Percentiles rank a stretch among this genome's conserved stretches.
phyloP scores from a whole-genome alignment of 2,888 invertebrate species.

The Stomorhina lunata region DNA sequence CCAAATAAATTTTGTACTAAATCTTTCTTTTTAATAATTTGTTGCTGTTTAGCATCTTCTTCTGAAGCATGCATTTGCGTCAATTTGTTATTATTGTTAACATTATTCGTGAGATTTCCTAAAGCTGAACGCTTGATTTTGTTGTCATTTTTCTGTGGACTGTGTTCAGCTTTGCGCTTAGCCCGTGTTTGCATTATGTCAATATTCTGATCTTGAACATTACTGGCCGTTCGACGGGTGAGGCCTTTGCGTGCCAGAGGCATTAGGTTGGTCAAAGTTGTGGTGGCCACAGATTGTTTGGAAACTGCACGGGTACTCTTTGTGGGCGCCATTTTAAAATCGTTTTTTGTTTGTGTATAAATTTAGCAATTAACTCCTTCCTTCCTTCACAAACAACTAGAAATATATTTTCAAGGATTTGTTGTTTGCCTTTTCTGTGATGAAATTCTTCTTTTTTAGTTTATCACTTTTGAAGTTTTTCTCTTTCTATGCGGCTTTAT shows the following conservation, averaged over 20 bases:
- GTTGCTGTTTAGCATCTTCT: conserved; percentile 79
- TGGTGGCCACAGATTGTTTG: conserved; percentile 68
- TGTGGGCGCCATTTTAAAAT: conserved; percentile 77
- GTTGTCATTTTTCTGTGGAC: conserved; percentile 88
- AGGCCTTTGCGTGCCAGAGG: conserved; percentile 74
- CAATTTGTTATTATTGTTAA: conserved; percentile 71
- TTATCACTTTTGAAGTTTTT: background rate
- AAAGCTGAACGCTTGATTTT: conserved; percentile 90
- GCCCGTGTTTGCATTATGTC: conserved; percentile 77
- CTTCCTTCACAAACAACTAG: conserved; percentile 14
- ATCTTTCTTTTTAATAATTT: conserved; percentile 68
- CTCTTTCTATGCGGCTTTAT: conserved; percentile 1
- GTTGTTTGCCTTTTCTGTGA: background rate
- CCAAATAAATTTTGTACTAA: conserved; percentile 48
- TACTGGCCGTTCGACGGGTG: conserved; percentile 71
- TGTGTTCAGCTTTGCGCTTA: conserved; percentile 91
- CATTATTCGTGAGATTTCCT: conserved; percentile 89
- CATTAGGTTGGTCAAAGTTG: conserved; percentile 69
- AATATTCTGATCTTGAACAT: conserved; percentile 75
- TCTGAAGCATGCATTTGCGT: conserved; percentile 70
- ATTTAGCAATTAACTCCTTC: background rate
- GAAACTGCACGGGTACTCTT: conserved; percentile 75
- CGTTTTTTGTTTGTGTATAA: background rate
- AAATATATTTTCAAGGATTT: background rate
- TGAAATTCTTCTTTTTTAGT: background rate